These are phyloP conservation scores for Fregata magnificens DNA, from an alignment of 2,113 vertebrate genomes.

Conservation along the genomic window DNA sequence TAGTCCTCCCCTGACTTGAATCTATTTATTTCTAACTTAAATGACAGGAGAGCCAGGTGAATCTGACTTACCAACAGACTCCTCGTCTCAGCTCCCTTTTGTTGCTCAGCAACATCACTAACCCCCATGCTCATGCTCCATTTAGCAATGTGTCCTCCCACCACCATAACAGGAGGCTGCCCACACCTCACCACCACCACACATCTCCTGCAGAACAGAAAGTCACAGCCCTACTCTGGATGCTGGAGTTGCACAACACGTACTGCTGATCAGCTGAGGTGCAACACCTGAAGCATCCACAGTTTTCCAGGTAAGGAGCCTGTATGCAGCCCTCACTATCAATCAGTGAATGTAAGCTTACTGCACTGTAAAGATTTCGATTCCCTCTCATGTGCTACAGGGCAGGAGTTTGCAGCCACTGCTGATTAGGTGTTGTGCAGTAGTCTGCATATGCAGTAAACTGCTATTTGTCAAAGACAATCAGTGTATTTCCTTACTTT, in stretches of 20 bases:
- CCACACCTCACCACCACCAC: neutral
- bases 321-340: neutral
- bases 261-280: neutral
- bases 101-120: conserved; percentile 2
- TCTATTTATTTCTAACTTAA: neutral
- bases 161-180: neutral
- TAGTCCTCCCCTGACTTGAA: neutral
- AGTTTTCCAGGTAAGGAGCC: neutral
- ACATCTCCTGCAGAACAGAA: neutral
- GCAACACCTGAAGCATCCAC: neutral
- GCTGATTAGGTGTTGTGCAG: neutral
- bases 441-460: neutral
- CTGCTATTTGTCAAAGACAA: neutral
- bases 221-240: neutral
- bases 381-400: neutral
- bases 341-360: neutral
- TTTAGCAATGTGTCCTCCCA: neutral
- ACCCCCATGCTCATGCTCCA: neutral
- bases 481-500: neutral
- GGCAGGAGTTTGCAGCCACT: neutral
- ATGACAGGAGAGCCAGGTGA: neutral
- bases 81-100: neutral
- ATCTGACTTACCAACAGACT: neutral
- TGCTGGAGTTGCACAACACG: neutral
- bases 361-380: neutral